Base-by-base conservation (phyloP, 2,888 invertebrate genomes). In the Polydrusus cervinus region DNA sequence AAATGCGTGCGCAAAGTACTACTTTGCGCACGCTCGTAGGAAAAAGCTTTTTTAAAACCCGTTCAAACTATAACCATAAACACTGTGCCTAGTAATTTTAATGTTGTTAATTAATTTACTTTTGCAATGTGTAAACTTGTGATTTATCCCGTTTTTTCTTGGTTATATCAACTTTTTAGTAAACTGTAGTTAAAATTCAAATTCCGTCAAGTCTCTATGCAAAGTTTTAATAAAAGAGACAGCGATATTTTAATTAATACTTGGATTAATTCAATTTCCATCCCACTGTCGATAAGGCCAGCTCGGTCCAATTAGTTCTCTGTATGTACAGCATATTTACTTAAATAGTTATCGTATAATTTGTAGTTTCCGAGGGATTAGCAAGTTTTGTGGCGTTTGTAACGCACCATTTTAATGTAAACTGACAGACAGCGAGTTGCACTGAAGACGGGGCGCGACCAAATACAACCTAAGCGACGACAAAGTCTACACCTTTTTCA, bases 271-370 rank as follows among this genome's bases (percentile, higher is more conserved):
- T 57, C 40, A 64, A 64, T 64, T 45, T 18, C 47, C 47, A 30
- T 64, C 25, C 64, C 47, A 45, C 57, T 40, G 34, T 57, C 30
- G 40, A 55, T 64, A 51, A 55, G 43, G 25, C 49, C 38, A 43
- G 51, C 64, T 51, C 49, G 61, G 30, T 30, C 43, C 64, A 71
- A 71, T 71, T 71, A 71, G 40, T 5, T 25, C 64, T 14, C 13
- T 71, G 62, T 62, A 51, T 43, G 53, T 64, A 14, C 38, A 53
- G 40, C 64, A 30, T 71, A 71, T 71, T 71, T 71, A 64, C 71
- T 71, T 64, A 71, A 71, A 53, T 38, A 71, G 71, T 64, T 71
- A 53, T 53, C 53, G 25, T 53, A 71, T 71, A 71, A 71, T 71
- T 71, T 71, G 71, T 64, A 71, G 64, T 71, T 64, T 43, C 30